phyloP scores from a whole-genome alignment of 2,113 vertebrate species.

The Acanthisitta chloris region DNA sequence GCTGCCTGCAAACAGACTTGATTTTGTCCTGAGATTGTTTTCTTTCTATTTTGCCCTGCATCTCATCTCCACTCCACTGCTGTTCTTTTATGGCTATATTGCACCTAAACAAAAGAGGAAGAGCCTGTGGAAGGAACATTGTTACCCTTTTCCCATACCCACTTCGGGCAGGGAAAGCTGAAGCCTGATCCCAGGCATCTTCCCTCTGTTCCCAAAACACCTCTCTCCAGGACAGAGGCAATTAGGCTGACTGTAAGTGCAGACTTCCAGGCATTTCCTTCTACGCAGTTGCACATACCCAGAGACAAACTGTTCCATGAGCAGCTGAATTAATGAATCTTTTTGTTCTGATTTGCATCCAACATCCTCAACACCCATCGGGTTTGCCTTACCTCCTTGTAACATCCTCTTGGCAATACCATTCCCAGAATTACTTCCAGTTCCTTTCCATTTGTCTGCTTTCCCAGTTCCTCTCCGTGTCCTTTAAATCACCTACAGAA shows the following conservation, averaged over 20 bases:
- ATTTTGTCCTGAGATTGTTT: not conserved
- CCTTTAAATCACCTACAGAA: not conserved
- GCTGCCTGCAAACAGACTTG: not conserved
- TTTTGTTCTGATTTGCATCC: not conserved
- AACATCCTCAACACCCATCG: slow-evolving; percentile 5
- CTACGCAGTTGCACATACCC: not conserved
- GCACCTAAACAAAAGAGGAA: not conserved
- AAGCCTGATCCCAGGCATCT: not conserved
- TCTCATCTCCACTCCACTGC: not conserved
- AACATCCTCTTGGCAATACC: not conserved
- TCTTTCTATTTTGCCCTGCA: not conserved
- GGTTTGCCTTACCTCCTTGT: not conserved
- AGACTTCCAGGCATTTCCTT: slow-evolving; percentile 61
- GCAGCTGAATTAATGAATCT: slow-evolving; percentile 25
- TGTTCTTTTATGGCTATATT: not conserved
- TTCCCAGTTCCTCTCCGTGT: not conserved
- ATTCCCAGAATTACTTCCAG: slow-evolving; percentile 3
- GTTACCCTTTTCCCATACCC: not conserved
- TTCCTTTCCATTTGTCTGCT: not conserved
- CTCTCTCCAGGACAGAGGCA: not conserved
- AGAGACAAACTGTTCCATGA: slow-evolving; percentile 46
- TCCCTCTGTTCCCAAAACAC: not conserved
- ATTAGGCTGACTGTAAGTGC: not conserved
- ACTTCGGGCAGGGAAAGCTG: not conserved
- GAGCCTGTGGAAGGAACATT: not conserved